phyloP scores from a whole-genome alignment of 2,797 vertebrate genomes.

The Chrysocyon brachyurus region DNA sequence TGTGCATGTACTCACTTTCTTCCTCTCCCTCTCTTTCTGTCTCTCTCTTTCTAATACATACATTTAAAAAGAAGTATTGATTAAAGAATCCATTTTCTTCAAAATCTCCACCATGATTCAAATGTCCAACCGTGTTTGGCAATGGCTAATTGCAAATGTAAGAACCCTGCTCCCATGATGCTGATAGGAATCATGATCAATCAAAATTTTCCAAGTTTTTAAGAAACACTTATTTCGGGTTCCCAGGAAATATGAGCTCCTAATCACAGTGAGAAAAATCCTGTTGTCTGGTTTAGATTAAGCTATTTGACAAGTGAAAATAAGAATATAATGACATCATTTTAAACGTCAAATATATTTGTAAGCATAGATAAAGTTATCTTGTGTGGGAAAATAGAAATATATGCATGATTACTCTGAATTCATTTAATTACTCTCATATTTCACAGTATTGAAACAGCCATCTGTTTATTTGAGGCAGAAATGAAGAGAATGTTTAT shows the following conservation, averaged over 20 bases:
- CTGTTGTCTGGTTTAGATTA: background rate
- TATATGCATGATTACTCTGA: background rate
- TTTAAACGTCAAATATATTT: constrained; percentile 30
- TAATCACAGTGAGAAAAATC: background rate
- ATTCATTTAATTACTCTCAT: constrained; percentile 62
- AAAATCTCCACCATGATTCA: background rate
- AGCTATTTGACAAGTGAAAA: background rate
- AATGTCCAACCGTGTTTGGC: background rate
- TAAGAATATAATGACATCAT: background rate
- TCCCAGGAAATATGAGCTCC: background rate
- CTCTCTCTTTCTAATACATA: too few relatives aligned
- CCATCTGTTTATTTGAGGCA: constrained; percentile 70
- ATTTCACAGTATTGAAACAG: constrained; percentile 60
- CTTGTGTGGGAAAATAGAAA: constrained; percentile 32
- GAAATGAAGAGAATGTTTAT: constrained; percentile 64
- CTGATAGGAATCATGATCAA: background rate
- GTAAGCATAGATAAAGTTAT: constrained; percentile 13
- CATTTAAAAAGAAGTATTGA: background rate
- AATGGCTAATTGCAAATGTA: background rate
- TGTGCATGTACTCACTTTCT: too few relatives aligned
- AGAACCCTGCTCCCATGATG: background rate
- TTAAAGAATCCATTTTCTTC: background rate
- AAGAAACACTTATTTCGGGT: background rate
- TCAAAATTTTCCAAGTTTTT: background rate
- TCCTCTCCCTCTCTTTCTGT: too few relatives aligned